Evolutionary conservation across 2,888 invertebrate species (phyloP).

Genomic region (Carterocephalus palaemon): DNA sequence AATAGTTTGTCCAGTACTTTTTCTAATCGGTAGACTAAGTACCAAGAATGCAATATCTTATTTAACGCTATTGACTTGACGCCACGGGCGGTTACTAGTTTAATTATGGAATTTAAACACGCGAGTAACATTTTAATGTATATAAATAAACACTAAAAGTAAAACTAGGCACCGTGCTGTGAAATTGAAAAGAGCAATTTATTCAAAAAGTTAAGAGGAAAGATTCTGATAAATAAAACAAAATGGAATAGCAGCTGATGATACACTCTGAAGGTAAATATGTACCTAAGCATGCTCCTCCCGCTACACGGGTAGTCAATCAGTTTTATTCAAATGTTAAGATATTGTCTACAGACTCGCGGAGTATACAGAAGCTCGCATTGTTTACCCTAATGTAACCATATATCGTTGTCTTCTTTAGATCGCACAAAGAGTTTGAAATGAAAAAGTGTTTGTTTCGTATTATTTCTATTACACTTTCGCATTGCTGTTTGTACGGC

Average conservation of each 20-base stretch:
- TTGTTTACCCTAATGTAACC: slow-evolving; percentile 64
- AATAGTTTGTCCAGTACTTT: not conserved
- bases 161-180: too few species aligned
- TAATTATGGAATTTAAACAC: too few species aligned
- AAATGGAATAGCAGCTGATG: not conserved
- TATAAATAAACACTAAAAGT: too few species aligned
- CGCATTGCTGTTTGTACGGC: slow-evolving; percentile 42
- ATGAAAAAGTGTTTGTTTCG: slow-evolving; percentile 62
- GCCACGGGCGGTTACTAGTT: too few species aligned
- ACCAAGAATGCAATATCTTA: too few species aligned
- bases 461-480: slow-evolving; percentile 48
- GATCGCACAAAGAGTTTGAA: slow-evolving; percentile 53
- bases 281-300: not conserved
- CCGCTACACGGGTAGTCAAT: slow-evolving; percentile 17
- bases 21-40: not conserved
- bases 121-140: too few species aligned
- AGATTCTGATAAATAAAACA: slow-evolving; percentile 1
- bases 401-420: slow-evolving; percentile 60
- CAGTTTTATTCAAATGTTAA: slow-evolving; percentile 37
- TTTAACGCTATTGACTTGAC: too few species aligned
- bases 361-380: slow-evolving; percentile 47
- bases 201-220: not conserved
- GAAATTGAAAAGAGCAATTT: too few species aligned
- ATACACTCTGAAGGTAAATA: slow-evolving; percentile 2
- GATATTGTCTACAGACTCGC: slow-evolving; percentile 42